These are phyloP conservation scores for Pseudorhiza aurosa DNA, from an alignment of 30 jellyfish, hydroid and myxozoan genomes.

Conservation along the genomic window DNA sequence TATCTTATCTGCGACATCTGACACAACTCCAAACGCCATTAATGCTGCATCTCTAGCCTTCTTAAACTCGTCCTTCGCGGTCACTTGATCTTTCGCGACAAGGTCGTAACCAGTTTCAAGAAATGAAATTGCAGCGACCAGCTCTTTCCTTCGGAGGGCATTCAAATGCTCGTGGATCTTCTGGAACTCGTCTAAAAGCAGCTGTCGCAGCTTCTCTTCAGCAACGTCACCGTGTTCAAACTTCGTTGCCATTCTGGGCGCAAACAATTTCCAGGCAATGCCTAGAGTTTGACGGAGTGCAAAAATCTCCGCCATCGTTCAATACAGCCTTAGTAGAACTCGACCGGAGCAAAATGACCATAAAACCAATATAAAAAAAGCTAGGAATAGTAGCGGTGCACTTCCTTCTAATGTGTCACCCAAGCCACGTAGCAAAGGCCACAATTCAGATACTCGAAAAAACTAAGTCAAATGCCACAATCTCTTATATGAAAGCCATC, in stretches of 20 bases:
- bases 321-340: too few species aligned
- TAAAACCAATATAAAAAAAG: too few species aligned
- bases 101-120: conserved; percentile 90
- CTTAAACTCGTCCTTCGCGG: conserved; percentile 80
- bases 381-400: too few species aligned
- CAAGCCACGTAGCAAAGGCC: too few species aligned
- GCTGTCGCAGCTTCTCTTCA: conserved; percentile 83
- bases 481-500: too few species aligned
- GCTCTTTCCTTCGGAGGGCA: conserved; percentile 88
- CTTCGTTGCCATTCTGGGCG: conserved; percentile 77
- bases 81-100: conserved; percentile 50
- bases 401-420: too few species aligned
- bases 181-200: conserved; percentile 80
- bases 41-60: conserved; percentile 92
- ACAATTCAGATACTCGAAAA: too few species aligned
- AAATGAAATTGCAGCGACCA: conserved; percentile 84
- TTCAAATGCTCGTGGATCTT: conserved; percentile 82
- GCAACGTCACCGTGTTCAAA: conserved; percentile 85
- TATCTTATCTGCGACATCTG: conserved; percentile 71
- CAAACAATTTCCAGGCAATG: conserved; percentile 89
- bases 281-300: conserved; percentile 69
- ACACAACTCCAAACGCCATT: conserved; percentile 97
- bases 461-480: too few species aligned
- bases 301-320: conserved; percentile 86
- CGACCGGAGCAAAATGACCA: too few species aligned